phyloP scores from a whole-genome alignment of 1,140 invertebrate species.

The Ceratina japonica region DNA sequence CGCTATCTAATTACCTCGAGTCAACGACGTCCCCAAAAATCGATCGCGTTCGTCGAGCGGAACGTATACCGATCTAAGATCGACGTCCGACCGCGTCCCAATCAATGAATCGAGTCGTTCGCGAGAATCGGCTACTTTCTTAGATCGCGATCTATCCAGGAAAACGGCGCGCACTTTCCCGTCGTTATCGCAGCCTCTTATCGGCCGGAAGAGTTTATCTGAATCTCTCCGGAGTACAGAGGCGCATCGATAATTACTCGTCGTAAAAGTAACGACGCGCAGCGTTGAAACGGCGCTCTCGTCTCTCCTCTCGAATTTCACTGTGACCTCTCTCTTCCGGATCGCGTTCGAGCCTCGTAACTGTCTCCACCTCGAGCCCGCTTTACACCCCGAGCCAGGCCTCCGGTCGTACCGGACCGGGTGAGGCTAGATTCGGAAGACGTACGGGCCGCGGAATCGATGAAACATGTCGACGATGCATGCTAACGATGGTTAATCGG shows the following conservation, averaged over 20 bases:
- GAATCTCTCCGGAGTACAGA: slow-evolving; percentile 51
- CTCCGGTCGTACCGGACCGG: no score
- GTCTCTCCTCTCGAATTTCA: slow-evolving; percentile 24
- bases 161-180: no score
- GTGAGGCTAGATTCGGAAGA: neutral
- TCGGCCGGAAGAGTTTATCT: slow-evolving; percentile 63
- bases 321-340: slow-evolving; percentile 23
- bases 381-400: no score
- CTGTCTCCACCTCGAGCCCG: slow-evolving; percentile 8
- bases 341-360: slow-evolving; percentile 44
- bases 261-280: slow-evolving; percentile 66
- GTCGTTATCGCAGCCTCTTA: slow-evolving; percentile 52
- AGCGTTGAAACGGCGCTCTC: slow-evolving; percentile 14
- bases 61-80: no score
- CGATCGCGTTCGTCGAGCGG: slow-evolving; percentile 3
- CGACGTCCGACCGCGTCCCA: no score
- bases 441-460: neutral
- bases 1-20: slow-evolving; percentile 28
- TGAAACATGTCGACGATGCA: neutral
- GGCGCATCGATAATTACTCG: slow-evolving; percentile 70
- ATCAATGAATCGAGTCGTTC: no score
- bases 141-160: no score
- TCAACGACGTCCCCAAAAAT: neutral
- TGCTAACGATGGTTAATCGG: slow-evolving; percentile 40
- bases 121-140: no score